Conservation (phyloP, 1,140 invertebrate genomes). For the Penaeus japonicus region DNA sequence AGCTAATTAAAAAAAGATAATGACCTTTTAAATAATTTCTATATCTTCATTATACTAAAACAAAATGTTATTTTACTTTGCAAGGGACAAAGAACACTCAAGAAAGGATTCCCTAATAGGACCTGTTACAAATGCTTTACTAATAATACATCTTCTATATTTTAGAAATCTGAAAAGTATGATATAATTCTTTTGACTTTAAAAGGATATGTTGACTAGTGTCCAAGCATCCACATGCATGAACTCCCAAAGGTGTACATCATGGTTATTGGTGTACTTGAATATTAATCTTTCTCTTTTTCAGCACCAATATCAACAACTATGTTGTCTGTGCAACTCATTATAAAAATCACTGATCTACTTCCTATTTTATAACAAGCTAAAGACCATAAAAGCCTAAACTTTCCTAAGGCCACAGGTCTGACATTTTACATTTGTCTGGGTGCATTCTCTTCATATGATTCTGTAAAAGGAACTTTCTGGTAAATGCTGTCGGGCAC, state of each 20-base stretch:
- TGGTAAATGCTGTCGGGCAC: slow-evolving; percentile 53
- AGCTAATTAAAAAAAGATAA: too few species aligned
- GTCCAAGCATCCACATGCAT: background rate
- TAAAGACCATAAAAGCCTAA: slow-evolving; percentile 1
- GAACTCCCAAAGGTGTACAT: too few species aligned
- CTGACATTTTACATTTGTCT: slow-evolving; percentile 55
- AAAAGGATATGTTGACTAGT: slow-evolving; percentile 28
- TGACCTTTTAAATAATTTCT: too few species aligned
- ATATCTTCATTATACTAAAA: too few species aligned
- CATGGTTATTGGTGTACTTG: too few species aligned
- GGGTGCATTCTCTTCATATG: slow-evolving; percentile 57
- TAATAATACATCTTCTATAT: background rate
- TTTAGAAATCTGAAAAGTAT: background rate
- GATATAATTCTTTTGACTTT: background rate
- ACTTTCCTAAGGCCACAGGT: slow-evolving; percentile 50
- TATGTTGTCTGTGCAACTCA: background rate
- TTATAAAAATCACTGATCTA: background rate
- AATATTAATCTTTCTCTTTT: too few species aligned
- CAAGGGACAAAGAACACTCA: too few species aligned
- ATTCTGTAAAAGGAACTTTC: slow-evolving; percentile 59
- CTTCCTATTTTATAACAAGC: background rate
- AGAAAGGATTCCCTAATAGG: too few species aligned
- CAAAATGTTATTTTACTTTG: too few species aligned
- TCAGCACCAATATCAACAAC: too few species aligned
- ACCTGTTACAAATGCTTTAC: too few species aligned